Percentiles rank a stretch among this genome's conserved stretches.
These are phyloP conservation scores for Python bivittatus DNA, from an alignment of 2,113 vertebrate genomes.

Conservation along the genomic window DNA sequence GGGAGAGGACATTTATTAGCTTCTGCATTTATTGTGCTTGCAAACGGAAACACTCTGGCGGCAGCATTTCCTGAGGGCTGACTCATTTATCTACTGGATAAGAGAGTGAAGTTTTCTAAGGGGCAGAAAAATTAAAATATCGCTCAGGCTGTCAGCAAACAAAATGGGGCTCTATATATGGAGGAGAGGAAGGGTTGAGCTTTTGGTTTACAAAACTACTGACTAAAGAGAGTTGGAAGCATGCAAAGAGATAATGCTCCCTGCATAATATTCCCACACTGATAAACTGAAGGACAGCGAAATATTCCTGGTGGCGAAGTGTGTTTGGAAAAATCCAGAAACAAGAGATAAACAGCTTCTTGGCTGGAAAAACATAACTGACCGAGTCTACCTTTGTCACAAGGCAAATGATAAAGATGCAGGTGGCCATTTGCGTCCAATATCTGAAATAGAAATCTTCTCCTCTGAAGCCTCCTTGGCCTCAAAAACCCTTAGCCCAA, in stretches of 20 bases:
- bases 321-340: background rate
- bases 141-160: constrained; percentile 75
- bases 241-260: constrained; percentile 32
- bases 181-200: constrained; percentile 48
- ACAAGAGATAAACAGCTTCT: background rate
- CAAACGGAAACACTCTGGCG: constrained; percentile 64
- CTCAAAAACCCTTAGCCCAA: background rate
- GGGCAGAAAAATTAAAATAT: constrained; percentile 78
- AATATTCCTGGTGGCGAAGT: background rate
- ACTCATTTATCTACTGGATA: constrained; percentile 72
- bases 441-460: background rate
- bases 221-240: constrained; percentile 19
- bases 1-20: constrained; percentile 76
- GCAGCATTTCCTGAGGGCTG: constrained; percentile 72
- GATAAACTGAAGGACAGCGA: constrained; percentile 40
- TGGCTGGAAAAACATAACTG: background rate
- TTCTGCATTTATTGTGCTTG: constrained; percentile 70
- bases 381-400: no score
- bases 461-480: background rate
- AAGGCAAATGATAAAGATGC: background rate
- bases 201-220: constrained; percentile 43
- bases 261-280: constrained; percentile 30
- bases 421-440: background rate
- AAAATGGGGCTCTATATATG: constrained; percentile 58
- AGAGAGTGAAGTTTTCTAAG: constrained; percentile 68